Percentiles rank a stretch among this genome's conserved stretches.
Conservation (phyloP, 2,113 vertebrate genomes). For the Ardeotis arabs region DNA sequence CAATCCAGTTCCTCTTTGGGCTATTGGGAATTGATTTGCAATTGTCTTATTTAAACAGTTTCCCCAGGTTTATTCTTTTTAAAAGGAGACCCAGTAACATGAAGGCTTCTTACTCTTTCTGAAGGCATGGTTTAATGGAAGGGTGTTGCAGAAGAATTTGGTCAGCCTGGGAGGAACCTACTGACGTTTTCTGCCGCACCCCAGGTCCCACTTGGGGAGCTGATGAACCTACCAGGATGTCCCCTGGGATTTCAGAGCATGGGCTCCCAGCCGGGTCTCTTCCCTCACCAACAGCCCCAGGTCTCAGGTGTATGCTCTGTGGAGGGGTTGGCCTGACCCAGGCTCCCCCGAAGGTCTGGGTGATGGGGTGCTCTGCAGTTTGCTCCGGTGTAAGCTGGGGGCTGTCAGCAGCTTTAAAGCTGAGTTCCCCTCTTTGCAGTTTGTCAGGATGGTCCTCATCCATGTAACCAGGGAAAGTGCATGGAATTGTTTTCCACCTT, state of each 20-base stretch:
- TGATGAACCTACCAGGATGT: background rate
- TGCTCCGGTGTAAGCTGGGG: background rate
- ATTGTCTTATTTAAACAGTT: background rate
- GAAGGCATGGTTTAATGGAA: background rate
- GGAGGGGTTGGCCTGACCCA: too few species aligned
- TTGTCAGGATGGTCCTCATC: background rate
- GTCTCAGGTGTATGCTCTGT: accelerated
- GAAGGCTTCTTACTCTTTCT: background rate
- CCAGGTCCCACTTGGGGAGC: background rate
- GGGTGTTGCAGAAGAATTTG: background rate
- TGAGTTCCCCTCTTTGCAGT: background rate
- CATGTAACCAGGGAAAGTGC: background rate
- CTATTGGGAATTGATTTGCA: background rate
- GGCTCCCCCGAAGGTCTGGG: background rate
- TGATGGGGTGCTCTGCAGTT: background rate
- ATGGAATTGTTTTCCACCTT: background rate
- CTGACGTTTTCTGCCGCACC: background rate
- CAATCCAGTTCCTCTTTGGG: background rate
- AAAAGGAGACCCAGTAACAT: background rate
- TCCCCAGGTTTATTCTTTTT: background rate
- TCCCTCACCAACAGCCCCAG: too few species aligned
- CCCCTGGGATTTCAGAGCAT: background rate
- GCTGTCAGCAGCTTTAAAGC: background rate
- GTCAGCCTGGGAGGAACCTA: background rate
- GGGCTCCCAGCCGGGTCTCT: background rate